phyloP scores from a whole-genome alignment of 2,113 vertebrate genomes.

The Sceloporus tristichus region DNA sequence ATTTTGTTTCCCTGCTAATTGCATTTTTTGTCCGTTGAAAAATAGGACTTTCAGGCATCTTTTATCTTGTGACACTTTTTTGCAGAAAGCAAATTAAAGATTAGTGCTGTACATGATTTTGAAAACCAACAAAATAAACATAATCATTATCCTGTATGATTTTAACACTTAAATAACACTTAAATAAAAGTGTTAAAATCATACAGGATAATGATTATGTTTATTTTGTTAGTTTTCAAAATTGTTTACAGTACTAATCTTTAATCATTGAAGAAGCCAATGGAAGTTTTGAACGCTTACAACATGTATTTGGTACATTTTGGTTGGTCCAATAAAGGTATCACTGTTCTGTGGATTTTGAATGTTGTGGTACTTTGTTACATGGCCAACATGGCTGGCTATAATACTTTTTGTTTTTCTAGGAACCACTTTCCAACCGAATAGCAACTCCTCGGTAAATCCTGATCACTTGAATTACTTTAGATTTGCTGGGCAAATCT shows the following conservation, averaged over 20 bases:
- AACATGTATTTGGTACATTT: too few species aligned
- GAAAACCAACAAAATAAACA: neutral
- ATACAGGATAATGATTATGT: too few species aligned
- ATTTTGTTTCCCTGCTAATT: neutral
- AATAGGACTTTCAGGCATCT: neutral
- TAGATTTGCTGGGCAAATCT: slow-evolving; percentile 93
- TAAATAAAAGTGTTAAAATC: neutral
- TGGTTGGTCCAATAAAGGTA: too few species aligned
- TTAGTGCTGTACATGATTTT: neutral
- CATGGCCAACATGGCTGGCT: too few species aligned
- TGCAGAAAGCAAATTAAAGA: neutral
- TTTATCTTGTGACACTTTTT: neutral
- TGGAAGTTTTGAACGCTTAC: too few species aligned
- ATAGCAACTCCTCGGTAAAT: slow-evolving; percentile 98
- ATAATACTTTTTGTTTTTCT: slow-evolving; percentile 50
- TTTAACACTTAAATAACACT: neutral
- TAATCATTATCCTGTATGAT: neutral
- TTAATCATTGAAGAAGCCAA: neutral
- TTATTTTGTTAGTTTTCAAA: neutral
- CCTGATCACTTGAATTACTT: slow-evolving; percentile 99
- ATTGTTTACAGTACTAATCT: neutral
- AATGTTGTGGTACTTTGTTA: too few species aligned
- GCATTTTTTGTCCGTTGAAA: neutral
- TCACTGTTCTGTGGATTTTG: too few species aligned
- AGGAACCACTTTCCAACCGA: slow-evolving; percentile 99